These are phyloP conservation scores for Napeogenes inachia DNA, from an alignment of 2,888 invertebrate species.

Conservation along the genomic window DNA sequence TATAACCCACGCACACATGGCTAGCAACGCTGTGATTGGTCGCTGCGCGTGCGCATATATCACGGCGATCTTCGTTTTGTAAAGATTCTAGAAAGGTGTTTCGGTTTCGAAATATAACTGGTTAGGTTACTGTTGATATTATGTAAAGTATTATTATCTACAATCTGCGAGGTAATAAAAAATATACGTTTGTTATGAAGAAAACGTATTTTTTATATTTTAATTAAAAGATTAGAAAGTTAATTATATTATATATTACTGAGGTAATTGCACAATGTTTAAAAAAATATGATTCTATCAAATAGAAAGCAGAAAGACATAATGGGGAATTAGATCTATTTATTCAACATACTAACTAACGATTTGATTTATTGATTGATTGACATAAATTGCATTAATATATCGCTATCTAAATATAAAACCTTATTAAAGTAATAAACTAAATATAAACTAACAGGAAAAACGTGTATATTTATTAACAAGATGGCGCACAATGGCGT, in stretches of 20 bases:
- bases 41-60: constrained; percentile 55
- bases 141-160: constrained; percentile 38
- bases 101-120: constrained; percentile 50
- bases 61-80: constrained; percentile 52
- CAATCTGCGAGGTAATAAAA: constrained; percentile 10
- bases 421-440: no score
- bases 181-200: constrained; percentile 9
- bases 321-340: no score
- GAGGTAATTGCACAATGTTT: no score
- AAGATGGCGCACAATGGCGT: constrained; percentile 64
- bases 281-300: no score
- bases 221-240: constrained; percentile 6
- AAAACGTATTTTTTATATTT: constrained; percentile 10
- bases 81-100: constrained; percentile 76
- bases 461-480: constrained; percentile 35
- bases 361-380: no score
- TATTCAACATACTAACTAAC: no score
- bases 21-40: constrained; percentile 42
- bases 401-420: no score
- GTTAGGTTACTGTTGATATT: constrained; percentile 41
- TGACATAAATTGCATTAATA: no score
- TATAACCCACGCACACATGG: constrained; percentile 40
- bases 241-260: no score
- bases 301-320: no score
- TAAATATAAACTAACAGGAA: no score